These are phyloP conservation scores for Brevimyrus niger DNA, from an alignment of 2,113 vertebrate genomes.

Conservation along the genomic window DNA sequence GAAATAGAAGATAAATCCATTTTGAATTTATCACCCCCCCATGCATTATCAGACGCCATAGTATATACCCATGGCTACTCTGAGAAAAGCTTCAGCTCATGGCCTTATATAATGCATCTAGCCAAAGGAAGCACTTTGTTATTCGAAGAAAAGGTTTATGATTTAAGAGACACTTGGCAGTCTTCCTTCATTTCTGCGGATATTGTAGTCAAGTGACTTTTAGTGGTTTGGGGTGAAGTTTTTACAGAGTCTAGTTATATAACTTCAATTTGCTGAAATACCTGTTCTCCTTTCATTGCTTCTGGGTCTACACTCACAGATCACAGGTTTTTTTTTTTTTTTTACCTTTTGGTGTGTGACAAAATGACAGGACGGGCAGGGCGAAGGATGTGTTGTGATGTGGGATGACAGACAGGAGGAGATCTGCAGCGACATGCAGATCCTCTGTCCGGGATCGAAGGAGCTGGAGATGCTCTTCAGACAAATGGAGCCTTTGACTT, in stretches of 20 bases:
- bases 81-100: not conserved
- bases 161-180: not conserved
- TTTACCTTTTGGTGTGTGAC: not conserved
- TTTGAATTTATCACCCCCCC: not conserved
- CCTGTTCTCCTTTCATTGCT: not conserved
- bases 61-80: not conserved
- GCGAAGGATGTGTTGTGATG: not conserved
- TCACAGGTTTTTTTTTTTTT: not conserved
- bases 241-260: not conserved
- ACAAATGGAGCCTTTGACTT: not conserved
- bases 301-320: not conserved
- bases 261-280: not conserved
- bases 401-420: not conserved
- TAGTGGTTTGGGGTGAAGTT: not conserved
- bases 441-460: not conserved
- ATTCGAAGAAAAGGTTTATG: not conserved
- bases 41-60: not conserved
- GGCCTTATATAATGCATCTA: not conserved
- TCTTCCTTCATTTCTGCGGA: not conserved
- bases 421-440: not conserved
- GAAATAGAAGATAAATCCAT: not conserved
- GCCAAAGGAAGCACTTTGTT: not conserved
- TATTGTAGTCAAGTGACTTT: not conserved
- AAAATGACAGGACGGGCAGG: not conserved
- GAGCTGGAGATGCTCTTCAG: not conserved